Evolutionary conservation across 2,888 invertebrate genomes (phyloP), one percentile per base, ranked within the genome.

Genomic region (Macropis europaea): DNA sequence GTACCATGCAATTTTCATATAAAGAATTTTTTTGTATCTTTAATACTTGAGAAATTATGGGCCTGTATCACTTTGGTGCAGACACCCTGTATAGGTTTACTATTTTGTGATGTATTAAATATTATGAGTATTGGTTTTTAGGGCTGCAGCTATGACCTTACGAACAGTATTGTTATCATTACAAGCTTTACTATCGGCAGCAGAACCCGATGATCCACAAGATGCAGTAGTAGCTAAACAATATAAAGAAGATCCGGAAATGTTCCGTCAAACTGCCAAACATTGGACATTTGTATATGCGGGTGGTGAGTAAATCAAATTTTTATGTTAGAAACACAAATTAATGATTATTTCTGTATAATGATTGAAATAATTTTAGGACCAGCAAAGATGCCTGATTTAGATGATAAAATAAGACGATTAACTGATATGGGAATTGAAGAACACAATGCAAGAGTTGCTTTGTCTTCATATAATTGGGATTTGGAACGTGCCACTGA

Each of bases 111-210:
- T 30, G 15, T 13, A 64, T 63, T 7, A 64, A 22, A 34, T 61
- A 32, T 47, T 38, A 48, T 2, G 64, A 40, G 36, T 61, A 36
- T 47, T 19, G 22, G 17, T 40, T 78, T 77, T 42, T 79, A 94
- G 96, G 99, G 99, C 99, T 73, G 99, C 99, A 54, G 99, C 99
- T 5, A 97, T 99, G 94, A 99, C 99, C 0, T 91, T 99, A 73
- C 93, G 99, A 74, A 99, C 99, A 28, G 99, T 99, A 26, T 91
- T 99, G 66, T 91, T 99, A 26, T 99, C 99, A 1, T 92, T 99
- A 79, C 99, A 99, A 93, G 99, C 99, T 0, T 91, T 99, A 72
- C 91, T 99, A 76, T 95, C 97, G 17, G 96, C 97, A 0, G 97
- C 97, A 2, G 97, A 97, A 87, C 97, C 97, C 2, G 97, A 97